phyloP scores from a whole-genome alignment of 2,888 invertebrate genomes.

The Sussaba pulchella region DNA sequence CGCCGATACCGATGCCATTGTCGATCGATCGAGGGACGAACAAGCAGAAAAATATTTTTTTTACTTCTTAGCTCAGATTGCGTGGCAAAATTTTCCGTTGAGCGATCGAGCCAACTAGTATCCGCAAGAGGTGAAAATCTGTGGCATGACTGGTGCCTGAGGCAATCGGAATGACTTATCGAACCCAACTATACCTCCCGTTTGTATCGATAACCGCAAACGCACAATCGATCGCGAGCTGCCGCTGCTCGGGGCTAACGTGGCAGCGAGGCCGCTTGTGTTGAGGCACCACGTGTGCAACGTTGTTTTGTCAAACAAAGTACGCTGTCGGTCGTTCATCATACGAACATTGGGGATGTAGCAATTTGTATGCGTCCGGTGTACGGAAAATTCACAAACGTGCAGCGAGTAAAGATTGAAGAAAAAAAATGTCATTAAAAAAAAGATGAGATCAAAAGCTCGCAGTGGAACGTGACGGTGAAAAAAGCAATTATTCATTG shows the following conservation, averaged over 20 bases:
- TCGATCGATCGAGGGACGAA: not conserved
- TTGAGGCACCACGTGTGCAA: not conserved
- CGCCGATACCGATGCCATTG: conserved; percentile 65
- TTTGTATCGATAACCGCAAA: conserved; percentile 60
- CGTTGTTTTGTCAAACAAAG: conserved; percentile 70
- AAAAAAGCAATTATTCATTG: too few relatives aligned
- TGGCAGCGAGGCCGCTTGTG: not conserved
- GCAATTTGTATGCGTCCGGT: conserved; percentile 27
- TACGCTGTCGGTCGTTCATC: conserved; percentile 42
- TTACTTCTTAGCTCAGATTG: not conserved
- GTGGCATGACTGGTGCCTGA: conserved; percentile 33
- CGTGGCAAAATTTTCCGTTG: not conserved
- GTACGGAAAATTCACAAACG: conserved; percentile 5
- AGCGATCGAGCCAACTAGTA: conserved; percentile 22
- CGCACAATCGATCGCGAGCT: conserved; percentile 47
- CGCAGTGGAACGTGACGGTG: too few relatives aligned
- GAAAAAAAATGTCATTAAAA: not conserved
- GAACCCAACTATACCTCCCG: conserved; percentile 47
- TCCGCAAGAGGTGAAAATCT: conserved; percentile 31
- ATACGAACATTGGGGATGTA: conserved; percentile 16
- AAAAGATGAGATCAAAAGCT: not conserved
- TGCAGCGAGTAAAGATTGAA: not conserved
- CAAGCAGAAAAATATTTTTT: conserved; percentile 20
- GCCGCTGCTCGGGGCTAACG: conserved; percentile 12
- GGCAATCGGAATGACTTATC: conserved; percentile 52